phyloP scores from a whole-genome alignment of 1,140 invertebrate genomes.

The Muscidifurax raptorellus region DNA sequence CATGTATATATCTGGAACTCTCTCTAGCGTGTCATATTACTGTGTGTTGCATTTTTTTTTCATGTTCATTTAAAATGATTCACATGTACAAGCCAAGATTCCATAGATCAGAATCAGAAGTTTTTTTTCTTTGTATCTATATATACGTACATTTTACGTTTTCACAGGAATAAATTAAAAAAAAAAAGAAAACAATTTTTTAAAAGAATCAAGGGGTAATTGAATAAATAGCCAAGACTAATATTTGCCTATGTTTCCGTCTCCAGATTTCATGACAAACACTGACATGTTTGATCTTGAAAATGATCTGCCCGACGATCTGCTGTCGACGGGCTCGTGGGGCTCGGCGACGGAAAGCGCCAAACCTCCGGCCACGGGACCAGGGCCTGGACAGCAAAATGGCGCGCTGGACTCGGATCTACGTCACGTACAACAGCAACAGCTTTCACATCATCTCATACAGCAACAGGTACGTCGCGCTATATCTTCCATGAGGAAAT shows the following conservation, averaged over 20 bases:
- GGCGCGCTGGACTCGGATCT: slow-evolving; percentile 79
- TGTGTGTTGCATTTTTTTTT: slow-evolving; percentile 50
- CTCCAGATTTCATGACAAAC: slow-evolving; percentile 80
- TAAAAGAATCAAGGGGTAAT: not conserved
- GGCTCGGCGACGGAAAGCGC: slow-evolving; percentile 77
- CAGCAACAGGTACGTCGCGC: slow-evolving; percentile 75
- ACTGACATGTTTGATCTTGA: slow-evolving; percentile 91
- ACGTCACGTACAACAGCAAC: slow-evolving; percentile 75
- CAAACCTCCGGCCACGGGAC: slow-evolving; percentile 86
- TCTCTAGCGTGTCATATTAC: slow-evolving; percentile 20
- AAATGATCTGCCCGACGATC: slow-evolving; percentile 94
- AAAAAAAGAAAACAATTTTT: not conserved
- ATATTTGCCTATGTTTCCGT: slow-evolving; percentile 50
- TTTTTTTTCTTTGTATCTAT: slow-evolving; percentile 31
- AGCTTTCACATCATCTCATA: slow-evolving; percentile 79
- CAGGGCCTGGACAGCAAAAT: slow-evolving; percentile 85
- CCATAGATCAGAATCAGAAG: slow-evolving; percentile 32
- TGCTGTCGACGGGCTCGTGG: slow-evolving; percentile 86
- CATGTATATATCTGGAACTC: not conserved
- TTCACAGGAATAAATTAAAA: slow-evolving; percentile 10
- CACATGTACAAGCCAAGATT: slow-evolving; percentile 6
- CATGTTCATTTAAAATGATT: slow-evolving; percentile 41
- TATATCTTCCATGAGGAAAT: not conserved
- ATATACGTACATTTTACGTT: slow-evolving; percentile 1
- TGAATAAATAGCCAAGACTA: not conserved